phyloP scores from a whole-genome alignment of 2,888 invertebrate genomes.

The Hemicrepidius hirtus region DNA sequence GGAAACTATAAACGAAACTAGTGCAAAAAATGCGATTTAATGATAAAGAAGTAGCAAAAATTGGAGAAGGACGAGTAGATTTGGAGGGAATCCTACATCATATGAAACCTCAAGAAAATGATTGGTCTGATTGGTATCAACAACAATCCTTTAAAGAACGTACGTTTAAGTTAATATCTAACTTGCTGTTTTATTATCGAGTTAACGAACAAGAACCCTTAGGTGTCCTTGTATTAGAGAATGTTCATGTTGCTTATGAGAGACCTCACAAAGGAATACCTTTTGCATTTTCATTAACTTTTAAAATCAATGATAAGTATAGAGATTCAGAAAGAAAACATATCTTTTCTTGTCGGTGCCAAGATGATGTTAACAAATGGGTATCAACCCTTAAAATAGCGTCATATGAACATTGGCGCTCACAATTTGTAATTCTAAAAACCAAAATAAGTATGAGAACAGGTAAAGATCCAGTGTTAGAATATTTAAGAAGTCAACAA shows the following conservation, averaged over 20 bases:
- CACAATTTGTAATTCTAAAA: constrained; percentile 78
- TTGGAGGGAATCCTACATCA: constrained; percentile 85
- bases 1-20: neutral
- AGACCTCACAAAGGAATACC: constrained; percentile 78
- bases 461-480: constrained; percentile 75
- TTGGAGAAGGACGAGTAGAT: constrained; percentile 76
- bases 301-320: constrained; percentile 79
- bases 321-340: constrained; percentile 74
- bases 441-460: constrained; percentile 80
- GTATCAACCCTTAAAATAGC: constrained; percentile 79
- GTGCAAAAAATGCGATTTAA: constrained; percentile 79
- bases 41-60: constrained; percentile 79
- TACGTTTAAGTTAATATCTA: constrained; percentile 84
- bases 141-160: constrained; percentile 79
- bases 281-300: constrained; percentile 83
- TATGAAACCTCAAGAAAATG: constrained; percentile 77
- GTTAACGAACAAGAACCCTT: constrained; percentile 80
- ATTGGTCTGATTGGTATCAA: constrained; percentile 71
- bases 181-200: constrained; percentile 86
- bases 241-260: constrained; percentile 82
- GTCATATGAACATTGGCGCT: constrained; percentile 83
- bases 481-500: constrained; percentile 65
- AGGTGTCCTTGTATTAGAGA: constrained; percentile 85
- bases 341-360: constrained; percentile 82
- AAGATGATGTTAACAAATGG: constrained; percentile 83